Evolutionary conservation across 2,797 vertebrate species (phyloP), one percentile per base, ranked within the genome.

Genomic region (Odontamblyopus rebecca): DNA sequence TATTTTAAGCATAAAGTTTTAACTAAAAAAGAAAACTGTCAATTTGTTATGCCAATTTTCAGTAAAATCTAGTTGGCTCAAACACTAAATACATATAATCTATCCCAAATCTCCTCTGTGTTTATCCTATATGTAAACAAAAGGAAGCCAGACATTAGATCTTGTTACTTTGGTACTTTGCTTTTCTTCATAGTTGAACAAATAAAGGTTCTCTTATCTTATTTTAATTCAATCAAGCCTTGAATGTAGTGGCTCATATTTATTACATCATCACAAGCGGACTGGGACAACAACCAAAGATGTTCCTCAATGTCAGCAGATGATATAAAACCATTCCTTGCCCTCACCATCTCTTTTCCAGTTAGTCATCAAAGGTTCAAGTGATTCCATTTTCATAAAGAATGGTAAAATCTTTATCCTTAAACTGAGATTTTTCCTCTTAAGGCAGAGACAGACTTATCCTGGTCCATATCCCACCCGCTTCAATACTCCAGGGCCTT

Each of bases 401-500:
- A 1, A 53, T 3, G n/a, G 32, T 18, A 29, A 30, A 50, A 30
- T 51, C 18, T 70, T 27, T 35, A 53, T 32, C 53, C 67, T 41
- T 57, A 56, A 56, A 15, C 4, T 23, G 64, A 54, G 71, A 54
- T 44, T 65, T 68, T 69, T 75, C 70, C 64, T 57, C n/a, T 48
- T 41, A 67, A 69, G 26, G 48, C 60, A 61, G 54, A 67, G 68
- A 30, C 59, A 48, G 54, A 29, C 62, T 59, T 62, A 61, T 56
- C 60, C 67, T 30, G 5, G 5, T 5, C 63, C 53, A 69, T 72
- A 74, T 35, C 51, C 54, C 74, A 73, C 74, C 35, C n/a, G 54
- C 78, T 73, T 48, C 61, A 89, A 87, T 85, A 72, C 91, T 86
- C 89, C 83, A 76, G 90, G 87, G 92, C 76, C 88, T 91, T 89